A percentile compares a stretch with the other conserved stretches of the same genome.
Evolutionary conservation across 2,888 invertebrate species (phyloP).

Genomic region (Apamea crenata): DNA sequence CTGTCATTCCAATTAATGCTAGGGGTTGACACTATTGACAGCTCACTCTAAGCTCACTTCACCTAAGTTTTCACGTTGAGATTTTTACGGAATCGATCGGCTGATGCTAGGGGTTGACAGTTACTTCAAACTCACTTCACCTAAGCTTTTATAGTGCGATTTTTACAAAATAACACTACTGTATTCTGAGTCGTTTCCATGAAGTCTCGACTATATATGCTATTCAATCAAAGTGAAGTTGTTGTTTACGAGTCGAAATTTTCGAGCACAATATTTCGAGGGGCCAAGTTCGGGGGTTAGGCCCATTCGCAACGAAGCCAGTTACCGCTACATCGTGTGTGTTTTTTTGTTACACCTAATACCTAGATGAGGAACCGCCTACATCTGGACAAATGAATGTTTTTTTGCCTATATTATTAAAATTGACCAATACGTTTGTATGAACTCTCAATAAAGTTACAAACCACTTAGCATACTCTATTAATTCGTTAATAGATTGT

Average conservation of each 20-base stretch:
- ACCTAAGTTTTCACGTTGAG: not conserved
- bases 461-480: constrained; percentile 17
- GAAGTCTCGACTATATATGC: not conserved
- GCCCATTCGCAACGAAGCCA: not conserved
- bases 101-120: no score
- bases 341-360: not conserved
- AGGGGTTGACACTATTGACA: no score
- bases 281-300: not conserved
- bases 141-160: no score
- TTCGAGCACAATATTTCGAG: not conserved
- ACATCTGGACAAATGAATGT: no score
- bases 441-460: no score
- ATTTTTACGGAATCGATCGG: no score
- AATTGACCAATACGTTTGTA: not conserved
- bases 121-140: no score
- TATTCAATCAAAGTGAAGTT: not conserved
- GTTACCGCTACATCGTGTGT: not conserved
- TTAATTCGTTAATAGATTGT: constrained; percentile 48
- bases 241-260: not conserved
- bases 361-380: not conserved
- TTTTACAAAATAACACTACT: not conserved
- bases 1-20: no score
- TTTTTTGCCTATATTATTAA: not conserved
- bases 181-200: not conserved
- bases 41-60: not conserved